Evolutionary conservation across 2,113 vertebrate genomes (phyloP), one percentile per base, ranked within the genome.

Genomic region (Callithrix jacchus): DNA sequence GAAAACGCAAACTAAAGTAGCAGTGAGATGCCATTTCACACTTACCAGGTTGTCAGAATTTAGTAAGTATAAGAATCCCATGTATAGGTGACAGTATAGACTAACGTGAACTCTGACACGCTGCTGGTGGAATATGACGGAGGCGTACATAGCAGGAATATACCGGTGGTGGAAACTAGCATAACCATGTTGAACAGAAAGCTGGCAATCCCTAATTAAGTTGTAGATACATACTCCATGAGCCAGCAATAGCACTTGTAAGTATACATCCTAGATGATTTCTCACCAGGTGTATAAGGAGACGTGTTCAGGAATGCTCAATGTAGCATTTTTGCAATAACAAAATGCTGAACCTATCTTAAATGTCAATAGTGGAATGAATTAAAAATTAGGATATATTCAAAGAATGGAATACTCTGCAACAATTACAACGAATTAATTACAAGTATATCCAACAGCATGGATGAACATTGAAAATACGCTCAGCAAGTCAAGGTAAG

Each of bases 401-500:
- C 47, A 98, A 58, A 64, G 14, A 93, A 76, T 16, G 21, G 25
- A 82, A 83, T 52, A 84, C 13, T 91, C 54, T 42, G 27, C 7
- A 91, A 45, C 35, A 14, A 83, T 94, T 82, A 90, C 21, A 83
- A 76, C 32, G 20, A 92, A n/a, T 27, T 58, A 87, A 77, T 23
- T 79, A 14, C 9, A 66, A 13, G 21, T 30, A 58, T 45, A 76
- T 68, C 77, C 68, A 74, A 47, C 85, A 83, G 49, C 40, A 61
- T 2, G n/a, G 64, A 27, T 35, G 35, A 71, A 61, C 52, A 71
- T 30, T 93, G 81, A 71, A 83, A 82, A 86, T 52, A 87, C n/a
- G 32, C 17, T 70, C 86, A 83, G 45, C n/a, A 91, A 94, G 56
- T 40, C n/a, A 91, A 94, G 56, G 40, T 92, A 84, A 90, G 47